Evolutionary conservation across 2,888 invertebrate genomes (phyloP).

Genomic region (Drosophila cognata): DNA sequence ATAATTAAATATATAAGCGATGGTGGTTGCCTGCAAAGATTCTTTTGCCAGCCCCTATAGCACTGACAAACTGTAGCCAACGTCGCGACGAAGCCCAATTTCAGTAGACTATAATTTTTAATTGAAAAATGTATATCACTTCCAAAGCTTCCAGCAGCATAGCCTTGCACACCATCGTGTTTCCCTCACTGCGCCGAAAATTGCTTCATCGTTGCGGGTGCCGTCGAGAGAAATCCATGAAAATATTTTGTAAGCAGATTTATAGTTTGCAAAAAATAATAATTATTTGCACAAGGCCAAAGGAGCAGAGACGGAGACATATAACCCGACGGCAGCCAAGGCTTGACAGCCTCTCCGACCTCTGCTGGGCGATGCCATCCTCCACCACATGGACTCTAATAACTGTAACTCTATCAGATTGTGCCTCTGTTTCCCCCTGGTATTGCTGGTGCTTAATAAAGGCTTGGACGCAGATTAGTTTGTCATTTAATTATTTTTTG

Average conservation of each 20-base stretch:
- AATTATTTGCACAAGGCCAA: conserved; percentile 72
- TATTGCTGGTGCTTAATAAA: conserved; percentile 73
- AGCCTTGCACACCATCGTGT: conserved; percentile 21
- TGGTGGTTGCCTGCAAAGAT: conserved; percentile 2
- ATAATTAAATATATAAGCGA: not conserved
- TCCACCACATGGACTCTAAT: conserved; percentile 19
- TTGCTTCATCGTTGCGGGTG: conserved; percentile 32
- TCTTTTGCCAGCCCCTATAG: conserved; percentile 1
- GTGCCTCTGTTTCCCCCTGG: conserved; percentile 30
- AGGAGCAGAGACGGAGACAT: conserved; percentile 19
- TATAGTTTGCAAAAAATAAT: conserved; percentile 78
- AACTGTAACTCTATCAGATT: conserved; percentile 45
- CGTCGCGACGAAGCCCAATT: conserved; percentile 59
- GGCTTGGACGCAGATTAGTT: conserved; percentile 81
- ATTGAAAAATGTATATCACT: conserved; percentile 77
- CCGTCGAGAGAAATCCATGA: conserved; percentile 55
- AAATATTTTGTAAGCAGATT: conserved; percentile 77
- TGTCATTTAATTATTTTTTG: conserved; percentile 84
- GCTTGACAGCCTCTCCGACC: conserved; percentile 12
- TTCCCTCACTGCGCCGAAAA: not conserved
- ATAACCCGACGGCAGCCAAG: conserved; percentile 25
- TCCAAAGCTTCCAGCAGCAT: conserved; percentile 42
- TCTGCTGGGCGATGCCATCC: not conserved
- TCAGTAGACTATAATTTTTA: conserved; percentile 79
- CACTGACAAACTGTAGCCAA: conserved; percentile 44